Evolutionary conservation across 2,888 invertebrate species (phyloP).

Genomic region (Cephus runcator): DNA sequence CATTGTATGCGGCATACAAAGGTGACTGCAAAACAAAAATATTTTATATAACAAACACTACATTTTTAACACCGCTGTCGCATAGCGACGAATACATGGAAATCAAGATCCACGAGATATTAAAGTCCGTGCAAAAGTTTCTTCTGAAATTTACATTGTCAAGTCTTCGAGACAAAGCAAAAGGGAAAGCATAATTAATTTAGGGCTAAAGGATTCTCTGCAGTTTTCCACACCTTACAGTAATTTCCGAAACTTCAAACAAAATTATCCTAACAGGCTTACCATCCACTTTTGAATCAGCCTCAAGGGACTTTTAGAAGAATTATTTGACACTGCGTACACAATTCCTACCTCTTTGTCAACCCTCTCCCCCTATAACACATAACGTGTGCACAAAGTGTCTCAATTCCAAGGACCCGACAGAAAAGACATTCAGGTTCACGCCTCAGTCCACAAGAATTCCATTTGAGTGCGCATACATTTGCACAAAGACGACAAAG

Average conservation of each 20-base stretch:
- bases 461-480: too few relatives aligned
- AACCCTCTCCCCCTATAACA: neutral
- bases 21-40: constrained; percentile 67
- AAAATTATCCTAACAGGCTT: neutral
- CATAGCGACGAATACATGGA: neutral
- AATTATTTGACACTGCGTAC: neutral
- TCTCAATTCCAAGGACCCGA: neutral
- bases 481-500: neutral
- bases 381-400: neutral
- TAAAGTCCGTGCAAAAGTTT: neutral
- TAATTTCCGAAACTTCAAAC: neutral
- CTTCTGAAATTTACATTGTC: neutral
- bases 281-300: neutral
- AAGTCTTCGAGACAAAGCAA: neutral
- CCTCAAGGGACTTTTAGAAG: neutral
- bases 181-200: neutral
- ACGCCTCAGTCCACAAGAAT: too few relatives aligned
- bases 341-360: neutral
- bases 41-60: neutral
- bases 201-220: neutral
- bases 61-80: neutral
- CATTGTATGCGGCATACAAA: constrained; percentile 89
- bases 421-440: too few relatives aligned
- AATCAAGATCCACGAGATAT: neutral
- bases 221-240: neutral